Conservation (phyloP, 2,113 vertebrate genomes). For the Tricholaema leucomelas region DNA sequence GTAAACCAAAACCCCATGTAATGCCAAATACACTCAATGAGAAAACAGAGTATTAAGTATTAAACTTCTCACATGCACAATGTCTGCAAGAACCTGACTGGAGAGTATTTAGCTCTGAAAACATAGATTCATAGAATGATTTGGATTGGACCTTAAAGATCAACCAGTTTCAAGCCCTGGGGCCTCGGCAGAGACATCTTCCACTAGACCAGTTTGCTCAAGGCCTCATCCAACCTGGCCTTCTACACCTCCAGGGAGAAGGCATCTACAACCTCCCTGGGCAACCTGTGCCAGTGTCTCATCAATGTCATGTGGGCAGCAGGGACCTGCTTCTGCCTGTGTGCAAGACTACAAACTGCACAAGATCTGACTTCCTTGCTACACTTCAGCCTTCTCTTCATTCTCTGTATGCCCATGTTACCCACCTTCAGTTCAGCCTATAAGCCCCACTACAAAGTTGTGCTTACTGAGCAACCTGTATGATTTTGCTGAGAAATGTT, state of each 20-base stretch:
- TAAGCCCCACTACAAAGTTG: rapidly evolving
- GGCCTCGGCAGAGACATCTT: too few species aligned
- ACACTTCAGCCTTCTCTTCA: neutral
- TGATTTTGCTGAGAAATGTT: neutral
- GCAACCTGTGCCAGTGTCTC: too few species aligned
- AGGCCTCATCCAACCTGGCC: too few species aligned
- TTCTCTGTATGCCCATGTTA: neutral
- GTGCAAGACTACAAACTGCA: neutral
- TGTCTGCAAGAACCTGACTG: neutral
- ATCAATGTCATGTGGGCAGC: too few species aligned
- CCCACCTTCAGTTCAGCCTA: rapidly evolving
- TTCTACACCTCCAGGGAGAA: too few species aligned
- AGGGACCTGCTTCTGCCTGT: too few species aligned
- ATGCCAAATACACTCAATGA: neutral
- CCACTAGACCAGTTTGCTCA: too few species aligned
- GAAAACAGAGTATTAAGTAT: neutral
- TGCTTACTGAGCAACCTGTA: neutral
- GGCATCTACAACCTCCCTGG: too few species aligned
- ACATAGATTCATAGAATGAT: too few species aligned
- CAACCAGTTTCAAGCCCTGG: too few species aligned
- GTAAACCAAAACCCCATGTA: neutral
- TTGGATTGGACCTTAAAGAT: too few species aligned
- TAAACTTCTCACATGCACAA: rapidly evolving
- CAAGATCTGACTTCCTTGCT: neutral
- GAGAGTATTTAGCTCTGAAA: neutral